These are phyloP conservation scores for Sphecodes monilicornis DNA, from an alignment of 2,888 invertebrate species.

Conservation along the genomic window DNA sequence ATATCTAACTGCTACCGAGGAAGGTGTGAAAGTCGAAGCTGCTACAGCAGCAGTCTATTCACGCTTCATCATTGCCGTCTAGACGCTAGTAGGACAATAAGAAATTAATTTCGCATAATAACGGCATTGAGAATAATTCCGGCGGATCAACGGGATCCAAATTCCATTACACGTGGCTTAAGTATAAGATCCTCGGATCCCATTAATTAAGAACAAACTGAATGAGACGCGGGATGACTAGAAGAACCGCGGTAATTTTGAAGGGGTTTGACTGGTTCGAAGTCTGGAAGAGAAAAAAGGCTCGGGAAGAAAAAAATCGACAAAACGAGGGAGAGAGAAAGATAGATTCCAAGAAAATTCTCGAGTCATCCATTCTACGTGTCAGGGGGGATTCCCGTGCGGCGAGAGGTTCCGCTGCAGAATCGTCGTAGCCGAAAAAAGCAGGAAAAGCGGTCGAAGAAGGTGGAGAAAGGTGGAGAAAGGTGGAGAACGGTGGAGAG, in stretches of 20 bases:
- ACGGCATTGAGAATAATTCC: not conserved
- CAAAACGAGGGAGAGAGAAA: not conserved
- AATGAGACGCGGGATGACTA: not conserved
- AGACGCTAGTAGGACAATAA: not conserved
- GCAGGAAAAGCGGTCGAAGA: constrained; percentile 27
- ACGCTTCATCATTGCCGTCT: not conserved
- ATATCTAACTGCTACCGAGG: not conserved
- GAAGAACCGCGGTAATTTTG: constrained; percentile 40
- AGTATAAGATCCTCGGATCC: not conserved
- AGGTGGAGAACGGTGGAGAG: not conserved
- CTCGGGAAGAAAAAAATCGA: constrained; percentile 3
- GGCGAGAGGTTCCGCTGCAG: constrained; percentile 68
- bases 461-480: not conserved
- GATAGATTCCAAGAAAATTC: constrained; percentile 68
- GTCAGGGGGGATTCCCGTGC: constrained; percentile 77
- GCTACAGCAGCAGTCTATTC: not conserved
- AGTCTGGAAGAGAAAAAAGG: constrained; percentile 13
- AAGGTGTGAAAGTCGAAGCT: not conserved
- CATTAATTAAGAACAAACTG: constrained; percentile 30
- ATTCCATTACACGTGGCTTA: constrained; percentile 5
- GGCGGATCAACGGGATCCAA: not conserved
- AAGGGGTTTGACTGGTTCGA: constrained; percentile 31
- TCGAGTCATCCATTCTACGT: constrained; percentile 79
- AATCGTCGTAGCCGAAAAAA: constrained; percentile 47
- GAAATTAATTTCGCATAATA: constrained; percentile 5